Conservation (phyloP, 2,113 vertebrate genomes). For the Atractosteus spatula region DNA sequence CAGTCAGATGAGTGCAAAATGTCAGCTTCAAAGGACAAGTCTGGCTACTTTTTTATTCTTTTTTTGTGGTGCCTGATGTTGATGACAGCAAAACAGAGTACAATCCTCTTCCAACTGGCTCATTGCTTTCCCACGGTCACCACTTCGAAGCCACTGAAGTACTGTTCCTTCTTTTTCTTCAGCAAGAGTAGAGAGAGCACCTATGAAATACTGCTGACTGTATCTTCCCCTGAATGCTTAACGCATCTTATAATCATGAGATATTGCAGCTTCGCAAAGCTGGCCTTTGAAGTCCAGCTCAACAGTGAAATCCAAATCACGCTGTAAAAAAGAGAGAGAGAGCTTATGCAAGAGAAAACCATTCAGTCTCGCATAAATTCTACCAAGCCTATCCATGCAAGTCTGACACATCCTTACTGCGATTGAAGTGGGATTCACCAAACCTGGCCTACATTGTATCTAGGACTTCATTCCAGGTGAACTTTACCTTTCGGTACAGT, state of each 20-base stretch:
- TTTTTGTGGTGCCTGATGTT: conserved; percentile 22
- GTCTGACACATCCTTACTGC: too few relatives aligned
- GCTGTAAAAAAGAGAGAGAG: conserved; percentile 58
- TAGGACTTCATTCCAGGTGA: too few relatives aligned
- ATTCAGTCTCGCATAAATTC: neutral
- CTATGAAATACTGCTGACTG: conserved; percentile 14
- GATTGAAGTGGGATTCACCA: too few relatives aligned
- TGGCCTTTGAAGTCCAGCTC: conserved; percentile 98
- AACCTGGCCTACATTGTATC: too few relatives aligned
- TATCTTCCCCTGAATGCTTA: conserved; percentile 51
- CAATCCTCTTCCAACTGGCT: conserved; percentile 22
- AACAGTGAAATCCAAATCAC: conserved; percentile 94
- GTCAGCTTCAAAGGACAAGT: conserved; percentile 12
- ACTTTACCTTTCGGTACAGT: too few relatives aligned
- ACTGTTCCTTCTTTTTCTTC: conserved; percentile 29
- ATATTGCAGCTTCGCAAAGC: conserved; percentile 89
- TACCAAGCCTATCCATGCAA: too few relatives aligned
- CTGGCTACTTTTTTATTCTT: conserved; percentile 11
- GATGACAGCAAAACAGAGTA: conserved; percentile 17
- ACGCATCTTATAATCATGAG: conserved; percentile 97
- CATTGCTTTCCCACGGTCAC: conserved; percentile 6
- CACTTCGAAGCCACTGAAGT: conserved; percentile 20
- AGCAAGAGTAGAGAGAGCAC: conserved; percentile 14
- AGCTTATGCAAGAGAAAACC: neutral
- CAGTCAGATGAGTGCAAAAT: conserved; percentile 39